Conservation (phyloP, 1,140 invertebrate species). For the Dysdera silvatica region DNA sequence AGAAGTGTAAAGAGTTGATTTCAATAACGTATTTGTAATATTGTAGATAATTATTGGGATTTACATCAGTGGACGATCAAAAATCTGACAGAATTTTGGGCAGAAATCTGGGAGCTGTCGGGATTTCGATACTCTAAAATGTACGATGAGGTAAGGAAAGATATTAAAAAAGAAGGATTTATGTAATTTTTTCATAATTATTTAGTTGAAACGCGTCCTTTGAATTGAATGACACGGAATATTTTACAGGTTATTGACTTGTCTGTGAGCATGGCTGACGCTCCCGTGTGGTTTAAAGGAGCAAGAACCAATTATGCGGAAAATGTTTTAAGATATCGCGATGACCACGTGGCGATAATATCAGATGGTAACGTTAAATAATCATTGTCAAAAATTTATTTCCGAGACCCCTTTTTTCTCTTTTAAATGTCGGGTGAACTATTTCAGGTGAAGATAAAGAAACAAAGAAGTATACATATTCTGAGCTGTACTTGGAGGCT, state of each 20-base stretch:
- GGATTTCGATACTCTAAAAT: background rate
- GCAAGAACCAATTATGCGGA: constrained; percentile 37
- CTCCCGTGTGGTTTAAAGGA: constrained; percentile 14
- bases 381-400: too few species aligned
- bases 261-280: background rate
- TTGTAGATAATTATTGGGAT: background rate
- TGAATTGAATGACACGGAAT: too few species aligned
- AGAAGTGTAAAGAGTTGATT: too few species aligned
- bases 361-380: constrained; percentile 1
- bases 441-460: too few species aligned
- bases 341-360: constrained; percentile 33
- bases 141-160: background rate
- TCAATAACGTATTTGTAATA: too few species aligned
- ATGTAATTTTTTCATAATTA: too few species aligned
- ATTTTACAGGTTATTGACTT: constrained; percentile 6
- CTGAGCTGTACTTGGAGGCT: too few species aligned
- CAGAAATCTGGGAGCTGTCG: background rate
- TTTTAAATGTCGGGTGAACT: too few species aligned
- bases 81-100: background rate
- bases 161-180: too few species aligned
- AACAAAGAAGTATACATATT: too few species aligned
- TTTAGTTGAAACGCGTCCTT: too few species aligned
- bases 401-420: too few species aligned
- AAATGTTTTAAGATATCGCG: constrained; percentile 36
- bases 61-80: background rate